Base-by-base conservation (phyloP, 2,888 invertebrate species). In the Erebia aethiops region DNA sequence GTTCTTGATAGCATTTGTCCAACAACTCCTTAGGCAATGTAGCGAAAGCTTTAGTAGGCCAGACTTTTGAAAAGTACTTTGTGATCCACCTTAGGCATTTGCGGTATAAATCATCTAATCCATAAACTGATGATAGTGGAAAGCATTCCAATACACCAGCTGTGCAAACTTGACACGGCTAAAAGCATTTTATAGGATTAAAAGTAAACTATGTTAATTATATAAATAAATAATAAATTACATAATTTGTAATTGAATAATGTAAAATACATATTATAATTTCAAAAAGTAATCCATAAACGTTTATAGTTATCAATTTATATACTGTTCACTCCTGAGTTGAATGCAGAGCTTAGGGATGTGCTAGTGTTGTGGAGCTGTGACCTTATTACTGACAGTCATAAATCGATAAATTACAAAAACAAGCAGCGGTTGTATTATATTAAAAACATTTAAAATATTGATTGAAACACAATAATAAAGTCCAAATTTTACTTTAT, bases 11-110 rank as follows among this genome's bases (percentile, higher is more conserved):
- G 85, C 98, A 98, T 82, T 97, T 96, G 65, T 97, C 97, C 76
- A 97, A 94, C 7, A 98, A 93, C 81, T 98, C 97, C 51, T 96
- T 95, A 0, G 98, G 97, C 71, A 99, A 88, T 60, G 96, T 95
- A 0, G 98, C 97, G 88, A 99, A 99, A 3, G 97, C 96, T 80
- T 98, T 96, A 2, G 97, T 97, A 0, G 98, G 97, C 98, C 99
- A 98, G 64, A 99, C 97, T 81, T 96, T 95, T 9, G 83, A 78
- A 87, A 98, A 98, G 86, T 98, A 95, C 75, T 96, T 96, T 35
- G 97, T 97, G 58, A 98, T 96, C 98, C 98, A 98, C 75, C 96
- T 95, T 65, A 98, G 91, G 82, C 97, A 97, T 86, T 97, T 97
- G 75, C 97, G 95, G 85, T 97, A 97, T 26, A 98, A 93, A 83